Percentiles rank a stretch among this genome's conserved stretches.
phyloP scores from a whole-genome alignment of 2,888 invertebrate genomes.

The Bimastos eiseni region DNA sequence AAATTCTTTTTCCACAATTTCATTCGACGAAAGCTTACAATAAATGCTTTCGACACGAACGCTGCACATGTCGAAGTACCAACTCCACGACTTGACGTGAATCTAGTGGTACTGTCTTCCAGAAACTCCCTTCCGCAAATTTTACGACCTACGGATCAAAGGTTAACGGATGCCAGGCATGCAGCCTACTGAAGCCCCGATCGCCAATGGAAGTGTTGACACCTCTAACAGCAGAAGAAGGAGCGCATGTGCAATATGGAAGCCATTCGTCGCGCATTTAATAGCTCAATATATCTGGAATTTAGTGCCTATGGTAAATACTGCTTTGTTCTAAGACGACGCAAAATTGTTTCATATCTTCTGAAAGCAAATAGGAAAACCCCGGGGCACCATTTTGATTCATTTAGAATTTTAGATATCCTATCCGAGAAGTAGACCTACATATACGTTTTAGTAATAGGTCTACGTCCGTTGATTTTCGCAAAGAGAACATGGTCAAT shows the following conservation, averaged over 20 bases:
- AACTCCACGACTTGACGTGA: neutral
- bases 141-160: neutral
- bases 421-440: too few relatives aligned
- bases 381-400: too few relatives aligned
- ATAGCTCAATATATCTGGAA: neutral
- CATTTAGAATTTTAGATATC: too few relatives aligned
- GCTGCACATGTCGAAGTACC: neutral
- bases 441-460: too few relatives aligned
- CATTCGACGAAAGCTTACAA: neutral
- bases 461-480: too few relatives aligned
- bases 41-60: neutral
- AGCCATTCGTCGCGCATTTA: neutral
- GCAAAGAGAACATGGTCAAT: too few relatives aligned
- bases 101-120: neutral
- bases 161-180: neutral
- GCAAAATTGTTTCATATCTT: too few relatives aligned
- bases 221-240: neutral
- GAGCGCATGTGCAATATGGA: neutral
- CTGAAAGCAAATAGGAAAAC: too few relatives aligned
- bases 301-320: neutral
- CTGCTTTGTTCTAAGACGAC: too few relatives aligned
- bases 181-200: too few relatives aligned
- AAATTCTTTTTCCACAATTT: neutral
- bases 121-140: neutral
- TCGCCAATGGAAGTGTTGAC: neutral